These are phyloP conservation scores for Spinibarbus caldwelli DNA, from an alignment of 2,797 vertebrate species.

Conservation along the genomic window DNA sequence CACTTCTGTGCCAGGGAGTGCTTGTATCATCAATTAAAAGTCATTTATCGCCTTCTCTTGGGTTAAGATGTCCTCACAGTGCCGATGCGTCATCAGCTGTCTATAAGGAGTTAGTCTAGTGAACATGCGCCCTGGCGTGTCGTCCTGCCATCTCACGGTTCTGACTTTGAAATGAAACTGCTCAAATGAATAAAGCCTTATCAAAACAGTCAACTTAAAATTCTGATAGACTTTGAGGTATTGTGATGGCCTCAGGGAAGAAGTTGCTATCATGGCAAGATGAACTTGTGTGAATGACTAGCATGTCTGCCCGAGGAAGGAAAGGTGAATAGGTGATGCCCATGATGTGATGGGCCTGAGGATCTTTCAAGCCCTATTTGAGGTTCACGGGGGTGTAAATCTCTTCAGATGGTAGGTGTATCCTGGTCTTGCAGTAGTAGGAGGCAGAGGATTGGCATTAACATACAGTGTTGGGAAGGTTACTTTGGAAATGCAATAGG, in stretches of 20 bases:
- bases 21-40: slow-evolving; percentile 11
- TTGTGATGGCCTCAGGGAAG: slow-evolving; percentile 10
- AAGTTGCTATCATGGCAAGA: not conserved
- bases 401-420: not conserved
- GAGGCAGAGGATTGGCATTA: not conserved
- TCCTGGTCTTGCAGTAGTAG: not conserved
- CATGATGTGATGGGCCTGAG: slow-evolving; percentile 13
- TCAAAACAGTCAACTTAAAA: not conserved
- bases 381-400: not conserved
- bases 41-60: not conserved
- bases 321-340: slow-evolving; percentile 2
- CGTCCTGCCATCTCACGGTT: not conserved
- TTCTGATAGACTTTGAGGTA: not conserved
- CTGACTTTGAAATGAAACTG: slow-evolving; percentile 4
- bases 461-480: no score
- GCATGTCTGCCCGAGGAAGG: slow-evolving; percentile 1
- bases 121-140: not conserved
- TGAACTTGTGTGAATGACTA: slow-evolving; percentile 16
- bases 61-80: not conserved
- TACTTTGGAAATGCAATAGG: no score
- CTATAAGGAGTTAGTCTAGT: not conserved
- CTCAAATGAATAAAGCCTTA: not conserved
- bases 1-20: not conserved
- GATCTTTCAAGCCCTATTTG: not conserved
- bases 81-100: not conserved